Conservation (phyloP, 2,888 invertebrate species). For the Polymixis lichenea region DNA sequence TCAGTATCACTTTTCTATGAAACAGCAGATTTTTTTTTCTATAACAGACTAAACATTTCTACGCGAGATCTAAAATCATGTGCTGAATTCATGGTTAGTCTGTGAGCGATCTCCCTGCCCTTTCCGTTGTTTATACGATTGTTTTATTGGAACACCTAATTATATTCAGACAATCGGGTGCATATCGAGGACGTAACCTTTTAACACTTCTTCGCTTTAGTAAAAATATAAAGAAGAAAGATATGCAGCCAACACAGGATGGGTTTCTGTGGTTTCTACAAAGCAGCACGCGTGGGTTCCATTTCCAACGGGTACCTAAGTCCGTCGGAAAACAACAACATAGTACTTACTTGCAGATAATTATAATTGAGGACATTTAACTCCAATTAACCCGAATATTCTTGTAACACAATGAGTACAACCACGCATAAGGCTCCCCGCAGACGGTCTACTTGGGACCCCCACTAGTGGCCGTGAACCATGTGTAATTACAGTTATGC, state of each 20-base stretch:
- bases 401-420: slow-evolving; percentile 46
- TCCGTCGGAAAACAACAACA: slow-evolving; percentile 36
- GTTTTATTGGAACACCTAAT: not conserved
- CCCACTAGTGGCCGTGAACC: too few species aligned
- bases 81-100: too few species aligned
- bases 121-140: not conserved
- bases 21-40: too few species aligned
- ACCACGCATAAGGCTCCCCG: not conserved
- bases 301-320: slow-evolving; percentile 8
- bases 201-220: not conserved
- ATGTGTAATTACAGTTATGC: not conserved
- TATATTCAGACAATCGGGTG: not conserved
- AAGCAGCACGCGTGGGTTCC: not conserved
- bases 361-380: slow-evolving; percentile 66
- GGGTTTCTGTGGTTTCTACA: not conserved
- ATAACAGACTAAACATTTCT: too few species aligned
- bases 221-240: not conserved
- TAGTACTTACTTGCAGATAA: slow-evolving; percentile 22
- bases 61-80: too few species aligned
- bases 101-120: too few species aligned
- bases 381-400: slow-evolving; percentile 69
- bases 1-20: too few species aligned
- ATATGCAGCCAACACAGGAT: not conserved
- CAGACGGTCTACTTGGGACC: not conserved
- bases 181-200: not conserved